These are phyloP conservation scores for Lapara coniferarum DNA, from an alignment of 2,888 invertebrate genomes.

Conservation along the genomic window DNA sequence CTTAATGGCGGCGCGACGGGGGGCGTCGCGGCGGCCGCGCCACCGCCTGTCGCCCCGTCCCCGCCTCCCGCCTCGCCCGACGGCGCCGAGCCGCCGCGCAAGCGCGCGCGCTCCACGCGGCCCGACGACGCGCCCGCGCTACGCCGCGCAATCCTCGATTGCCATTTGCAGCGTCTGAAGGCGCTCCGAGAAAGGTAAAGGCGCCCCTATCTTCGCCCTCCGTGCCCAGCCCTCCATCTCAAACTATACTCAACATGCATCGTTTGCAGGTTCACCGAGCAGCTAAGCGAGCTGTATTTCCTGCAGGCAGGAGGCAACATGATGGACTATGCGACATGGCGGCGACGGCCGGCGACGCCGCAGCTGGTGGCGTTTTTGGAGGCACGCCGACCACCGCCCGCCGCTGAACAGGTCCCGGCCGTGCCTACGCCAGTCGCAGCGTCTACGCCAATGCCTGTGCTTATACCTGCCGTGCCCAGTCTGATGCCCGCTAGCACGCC, in stretches of 20 bases:
- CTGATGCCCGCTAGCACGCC: slow-evolving; percentile 47
- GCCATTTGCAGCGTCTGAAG: slow-evolving; percentile 87
- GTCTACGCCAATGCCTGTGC: slow-evolving; percentile 82
- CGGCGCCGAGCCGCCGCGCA: slow-evolving; percentile 65
- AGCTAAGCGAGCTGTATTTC: slow-evolving; percentile 93
- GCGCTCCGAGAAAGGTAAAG: slow-evolving; percentile 86
- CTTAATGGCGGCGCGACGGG: slow-evolving; percentile 47
- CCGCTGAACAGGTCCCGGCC: slow-evolving; percentile 86
- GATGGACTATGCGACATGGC: slow-evolving; percentile 94
- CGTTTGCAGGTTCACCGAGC: slow-evolving; percentile 86
- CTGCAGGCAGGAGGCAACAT: slow-evolving; percentile 94
- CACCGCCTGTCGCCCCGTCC: slow-evolving; percentile 40
- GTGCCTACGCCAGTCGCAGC: slow-evolving; percentile 85
- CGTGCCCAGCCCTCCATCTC: background rate
- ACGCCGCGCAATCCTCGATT: slow-evolving; percentile 88
- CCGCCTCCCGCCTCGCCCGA: slow-evolving; percentile 49
- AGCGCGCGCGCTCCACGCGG: slow-evolving; percentile 44
- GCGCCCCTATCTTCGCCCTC: background rate
- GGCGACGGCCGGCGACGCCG: slow-evolving; percentile 90
- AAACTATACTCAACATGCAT: slow-evolving; percentile 29
- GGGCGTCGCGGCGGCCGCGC: slow-evolving; percentile 41
- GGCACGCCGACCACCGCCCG: slow-evolving; percentile 86
- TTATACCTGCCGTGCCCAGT: slow-evolving; percentile 71
- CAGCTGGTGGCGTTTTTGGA: slow-evolving; percentile 90
- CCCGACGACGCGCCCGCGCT: slow-evolving; percentile 66